These are phyloP conservation scores for Pteruthius melanotis DNA, from an alignment of 2,113 vertebrate genomes.

Conservation along the genomic window DNA sequence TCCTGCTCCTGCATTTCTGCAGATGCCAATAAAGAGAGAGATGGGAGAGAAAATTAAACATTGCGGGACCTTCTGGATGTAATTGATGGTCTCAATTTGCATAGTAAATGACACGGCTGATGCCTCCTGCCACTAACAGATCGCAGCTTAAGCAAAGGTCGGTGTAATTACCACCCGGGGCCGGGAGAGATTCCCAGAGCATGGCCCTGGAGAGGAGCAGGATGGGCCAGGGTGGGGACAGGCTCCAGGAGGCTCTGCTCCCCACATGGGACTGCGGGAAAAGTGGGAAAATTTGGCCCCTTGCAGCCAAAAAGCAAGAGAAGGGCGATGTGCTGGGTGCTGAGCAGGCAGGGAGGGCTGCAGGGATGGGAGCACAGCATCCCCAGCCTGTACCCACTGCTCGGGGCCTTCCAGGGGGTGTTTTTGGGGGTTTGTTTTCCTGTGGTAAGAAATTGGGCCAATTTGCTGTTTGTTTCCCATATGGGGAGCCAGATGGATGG, in stretches of 20 bases:
- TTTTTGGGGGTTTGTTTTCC: not conserved
- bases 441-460: slow-evolving; percentile 45
- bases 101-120: slow-evolving; percentile 59
- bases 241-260: not conserved
- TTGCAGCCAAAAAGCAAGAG: not conserved
- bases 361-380: not conserved
- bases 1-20: not conserved
- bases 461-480: slow-evolving; percentile 49
- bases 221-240: not conserved
- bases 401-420: fast-evolving
- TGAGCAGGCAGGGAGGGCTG: not conserved
- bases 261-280: fast-evolving
- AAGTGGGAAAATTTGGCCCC: not conserved
- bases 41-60: slow-evolving; percentile 45
- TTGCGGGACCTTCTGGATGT: slow-evolving; percentile 24
- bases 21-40: slow-evolving; percentile 22
- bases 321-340: not conserved
- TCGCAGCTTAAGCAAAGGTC: slow-evolving; percentile 56
- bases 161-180: not conserved
- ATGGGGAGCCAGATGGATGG: slow-evolving; percentile 75
- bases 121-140: slow-evolving; percentile 46
- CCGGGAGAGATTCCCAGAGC: not conserved
- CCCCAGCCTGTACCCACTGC: fast-evolving
- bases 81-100: slow-evolving; percentile 65
- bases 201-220: not conserved